Conservation (phyloP, 2,888 invertebrate species). For the Deroplatys truncata region DNA sequence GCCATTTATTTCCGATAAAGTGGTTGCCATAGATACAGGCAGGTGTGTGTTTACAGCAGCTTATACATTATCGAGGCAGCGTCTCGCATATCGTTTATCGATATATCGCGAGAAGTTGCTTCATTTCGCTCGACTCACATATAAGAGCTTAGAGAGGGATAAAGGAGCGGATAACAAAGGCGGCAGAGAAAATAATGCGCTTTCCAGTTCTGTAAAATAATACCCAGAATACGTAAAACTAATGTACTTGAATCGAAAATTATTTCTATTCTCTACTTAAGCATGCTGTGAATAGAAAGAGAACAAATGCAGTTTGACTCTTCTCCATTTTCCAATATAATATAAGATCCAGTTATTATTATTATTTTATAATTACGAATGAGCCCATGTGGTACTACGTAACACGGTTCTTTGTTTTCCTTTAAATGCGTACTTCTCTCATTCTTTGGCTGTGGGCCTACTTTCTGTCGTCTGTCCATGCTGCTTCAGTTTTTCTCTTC, state of each 20-base stretch:
- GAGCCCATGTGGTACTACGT: too few relatives aligned
- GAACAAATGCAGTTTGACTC: too few relatives aligned
- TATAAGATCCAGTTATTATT: too few relatives aligned
- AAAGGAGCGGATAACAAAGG: neutral
- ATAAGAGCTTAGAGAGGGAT: neutral
- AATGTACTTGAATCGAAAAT: neutral
- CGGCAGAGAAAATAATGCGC: neutral
- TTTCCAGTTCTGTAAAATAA: too few relatives aligned
- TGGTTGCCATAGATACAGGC: neutral
- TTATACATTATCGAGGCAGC: neutral
- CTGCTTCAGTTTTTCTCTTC: too few relatives aligned
- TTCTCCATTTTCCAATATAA: too few relatives aligned
- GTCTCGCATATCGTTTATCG: neutral
- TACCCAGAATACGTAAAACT: neutral
- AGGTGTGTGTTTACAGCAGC: neutral
- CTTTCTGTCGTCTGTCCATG: too few relatives aligned
- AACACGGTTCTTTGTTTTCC: too few relatives aligned
- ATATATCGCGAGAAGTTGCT: neutral
- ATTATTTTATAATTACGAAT: too few relatives aligned
- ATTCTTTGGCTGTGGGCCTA: too few relatives aligned
- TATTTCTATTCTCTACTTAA: neutral
- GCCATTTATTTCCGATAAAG: neutral
- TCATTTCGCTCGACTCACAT: neutral
- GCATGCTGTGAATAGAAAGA: too few relatives aligned
- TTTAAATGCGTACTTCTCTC: too few relatives aligned